A percentile compares a stretch with the other conserved stretches of the same genome.
phyloP scores from a whole-genome alignment of 2,888 invertebrate species.

The Luperina testacea region DNA sequence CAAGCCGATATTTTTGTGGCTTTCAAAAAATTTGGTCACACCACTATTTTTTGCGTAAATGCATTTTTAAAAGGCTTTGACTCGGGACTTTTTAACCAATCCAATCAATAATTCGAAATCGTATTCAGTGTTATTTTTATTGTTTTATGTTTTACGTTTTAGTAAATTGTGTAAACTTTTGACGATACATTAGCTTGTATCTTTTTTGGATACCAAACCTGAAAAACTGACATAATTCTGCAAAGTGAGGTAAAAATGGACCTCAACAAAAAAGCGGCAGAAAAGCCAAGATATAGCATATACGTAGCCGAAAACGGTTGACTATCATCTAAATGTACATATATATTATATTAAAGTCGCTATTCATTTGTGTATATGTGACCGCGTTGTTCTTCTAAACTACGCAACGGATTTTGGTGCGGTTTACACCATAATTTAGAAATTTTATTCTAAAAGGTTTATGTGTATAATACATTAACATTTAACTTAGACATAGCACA shows the following conservation, averaged over 20 bases:
- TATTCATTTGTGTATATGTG: background rate
- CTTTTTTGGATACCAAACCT: background rate
- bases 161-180: background rate
- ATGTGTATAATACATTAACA: no score
- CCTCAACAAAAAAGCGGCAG: background rate
- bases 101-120: conserved; percentile 54
- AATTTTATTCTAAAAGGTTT: background rate
- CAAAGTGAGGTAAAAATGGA: background rate
- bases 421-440: background rate
- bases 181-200: background rate
- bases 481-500: no score
- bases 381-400: background rate
- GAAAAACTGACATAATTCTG: background rate
- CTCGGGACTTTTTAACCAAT: conserved; percentile 56
- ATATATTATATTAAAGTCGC: background rate
- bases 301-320: background rate
- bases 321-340: background rate
- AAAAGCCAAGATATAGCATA: background rate
- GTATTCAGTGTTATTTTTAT: conserved; percentile 46
- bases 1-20: conserved; percentile 45
- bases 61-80: conserved; percentile 63
- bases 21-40: conserved; percentile 54
- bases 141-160: conserved; percentile 25
- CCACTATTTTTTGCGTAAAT: conserved; percentile 49
- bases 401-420: background rate